Evolutionary conservation across 2,888 invertebrate genomes (phyloP), one percentile per base, ranked within the genome.

Genomic region (Odontocerum albicorne): DNA sequence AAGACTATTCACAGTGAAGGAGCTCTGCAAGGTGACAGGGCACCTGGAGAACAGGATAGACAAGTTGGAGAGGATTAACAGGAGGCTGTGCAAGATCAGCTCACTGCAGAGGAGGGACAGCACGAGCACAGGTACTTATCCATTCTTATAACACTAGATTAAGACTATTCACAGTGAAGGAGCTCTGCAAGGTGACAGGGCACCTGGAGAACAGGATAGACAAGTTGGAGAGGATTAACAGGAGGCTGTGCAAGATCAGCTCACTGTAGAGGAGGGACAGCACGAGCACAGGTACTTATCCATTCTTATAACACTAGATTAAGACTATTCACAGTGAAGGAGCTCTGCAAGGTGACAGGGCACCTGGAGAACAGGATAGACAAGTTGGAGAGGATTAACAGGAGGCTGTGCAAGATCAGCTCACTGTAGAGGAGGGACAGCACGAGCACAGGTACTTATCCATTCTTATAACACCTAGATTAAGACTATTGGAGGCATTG

Each of bases 91-190:
- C 64, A 88, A 85, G 66, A 69, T 72, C 55, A 71, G 67, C 17
- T 64, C 68, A 0, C 70, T 90, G 31, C 90, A 89, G 66, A 71
- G 90, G 44, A 77, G 85, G 10, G 90, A 89, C 65, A 90, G 90
- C 66, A 72, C 80, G 38, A 86, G 86, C 66, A 84, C 84, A 62
- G 83, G 82, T 82, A 49, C n/a, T n/a, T n/a, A n/a, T n/a, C n/a
- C n/a, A n/a, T n/a, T n/a, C n/a, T n/a, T n/a, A n/a, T n/a, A n/a
- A n/a, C n/a, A n/a, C n/a, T n/a, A n/a, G n/a, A n/a, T n/a, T n/a
- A n/a, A n/a, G n/a, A n/a, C n/a, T n/a, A n/a, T n/a, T n/a, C n/a
- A 98, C 98, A 0, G 97, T 98, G 0, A 97, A 98, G 68, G 97
- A 98, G 71, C 75, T 98, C 50, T 95, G 94, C 73, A 95, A 96